phyloP scores from a whole-genome alignment of 1,140 invertebrate species.

The Hirudo medicinalis region DNA sequence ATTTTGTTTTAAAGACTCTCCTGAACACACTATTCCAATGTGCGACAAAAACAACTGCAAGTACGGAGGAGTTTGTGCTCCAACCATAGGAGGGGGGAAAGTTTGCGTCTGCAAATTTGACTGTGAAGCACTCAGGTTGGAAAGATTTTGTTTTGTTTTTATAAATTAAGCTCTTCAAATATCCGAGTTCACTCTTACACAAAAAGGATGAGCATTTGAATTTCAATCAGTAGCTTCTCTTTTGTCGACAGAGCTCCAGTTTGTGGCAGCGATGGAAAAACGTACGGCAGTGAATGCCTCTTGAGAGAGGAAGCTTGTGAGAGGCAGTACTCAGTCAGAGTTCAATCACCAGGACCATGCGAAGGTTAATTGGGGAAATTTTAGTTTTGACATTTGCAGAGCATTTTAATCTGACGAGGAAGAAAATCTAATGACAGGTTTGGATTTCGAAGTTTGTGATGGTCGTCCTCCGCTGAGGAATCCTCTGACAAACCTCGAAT shows the following conservation, averaged over 20 bases:
- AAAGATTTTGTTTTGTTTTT: not conserved
- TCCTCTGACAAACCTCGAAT: slow-evolving; percentile 55
- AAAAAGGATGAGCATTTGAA: not conserved
- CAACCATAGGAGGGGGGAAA: slow-evolving; percentile 18
- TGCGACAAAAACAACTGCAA: slow-evolving; percentile 68
- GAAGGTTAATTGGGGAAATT: slow-evolving; percentile 14
- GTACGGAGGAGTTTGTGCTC: slow-evolving; percentile 65
- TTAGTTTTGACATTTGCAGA: not conserved
- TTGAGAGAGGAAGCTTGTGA: slow-evolving; percentile 36
- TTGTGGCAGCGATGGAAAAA: slow-evolving; percentile 26
- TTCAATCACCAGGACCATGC: slow-evolving; percentile 16
- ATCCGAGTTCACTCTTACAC: not conserved
- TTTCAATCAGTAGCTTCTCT: not conserved
- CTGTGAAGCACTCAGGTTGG: slow-evolving; percentile 37
- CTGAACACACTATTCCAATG: no score
- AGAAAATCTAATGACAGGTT: slow-evolving; percentile 45
- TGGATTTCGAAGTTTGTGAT: slow-evolving; percentile 71
- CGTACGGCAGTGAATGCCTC: slow-evolving; percentile 25
- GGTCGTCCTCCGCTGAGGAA: slow-evolving; percentile 63
- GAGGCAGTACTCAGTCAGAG: slow-evolving; percentile 57
- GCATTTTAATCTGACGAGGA: not conserved
- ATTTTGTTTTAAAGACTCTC: no score
- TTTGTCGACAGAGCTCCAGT: slow-evolving; percentile 45
- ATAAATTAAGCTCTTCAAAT: not conserved
- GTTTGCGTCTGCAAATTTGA: slow-evolving; percentile 38